These are phyloP conservation scores for Lutraria rhynchaena DNA, from an alignment of 1,140 invertebrate species.

Conservation along the genomic window DNA sequence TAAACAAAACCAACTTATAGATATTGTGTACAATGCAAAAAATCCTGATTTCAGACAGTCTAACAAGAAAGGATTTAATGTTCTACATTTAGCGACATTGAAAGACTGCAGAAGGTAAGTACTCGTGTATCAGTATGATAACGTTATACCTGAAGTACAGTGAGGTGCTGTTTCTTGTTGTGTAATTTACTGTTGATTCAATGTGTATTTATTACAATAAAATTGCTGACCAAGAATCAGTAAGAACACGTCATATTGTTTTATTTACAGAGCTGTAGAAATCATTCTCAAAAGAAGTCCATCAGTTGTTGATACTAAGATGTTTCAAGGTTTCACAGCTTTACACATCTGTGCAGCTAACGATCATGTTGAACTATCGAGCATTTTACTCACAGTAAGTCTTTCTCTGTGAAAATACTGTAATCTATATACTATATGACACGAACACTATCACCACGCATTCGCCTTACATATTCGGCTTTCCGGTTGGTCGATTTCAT, in stretches of 20 bases:
- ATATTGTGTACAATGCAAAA: conserved; percentile 31
- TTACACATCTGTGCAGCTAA: conserved; percentile 70
- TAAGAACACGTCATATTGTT: too few relatives aligned
- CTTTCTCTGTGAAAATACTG: too few relatives aligned
- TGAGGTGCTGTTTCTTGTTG: too few relatives aligned
- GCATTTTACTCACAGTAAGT: conserved; percentile 61
- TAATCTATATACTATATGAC: too few relatives aligned
- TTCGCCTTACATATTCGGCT: too few relatives aligned
- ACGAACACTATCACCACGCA: too few relatives aligned
- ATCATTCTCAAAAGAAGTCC: conserved; percentile 46
- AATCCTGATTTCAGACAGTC: conserved; percentile 37
- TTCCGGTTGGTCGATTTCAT: too few relatives aligned
- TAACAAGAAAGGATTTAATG: conserved; percentile 58
- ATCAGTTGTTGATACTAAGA: conserved; percentile 51
- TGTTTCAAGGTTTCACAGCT: conserved; percentile 67
- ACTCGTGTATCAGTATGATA: too few relatives aligned
- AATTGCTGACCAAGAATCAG: too few relatives aligned
- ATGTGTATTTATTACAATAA: too few relatives aligned
- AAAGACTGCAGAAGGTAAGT: conserved; percentile 47
- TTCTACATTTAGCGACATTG: conserved; percentile 53
- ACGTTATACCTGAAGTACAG: too few relatives aligned
- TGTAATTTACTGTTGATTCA: too few relatives aligned
- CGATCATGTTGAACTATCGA: conserved; percentile 67
- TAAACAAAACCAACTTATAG: conserved; percentile 22
- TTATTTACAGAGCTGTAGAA: conserved; percentile 53